Conservation (phyloP, 2,113 vertebrate genomes). For the Corapipo altera region DNA sequence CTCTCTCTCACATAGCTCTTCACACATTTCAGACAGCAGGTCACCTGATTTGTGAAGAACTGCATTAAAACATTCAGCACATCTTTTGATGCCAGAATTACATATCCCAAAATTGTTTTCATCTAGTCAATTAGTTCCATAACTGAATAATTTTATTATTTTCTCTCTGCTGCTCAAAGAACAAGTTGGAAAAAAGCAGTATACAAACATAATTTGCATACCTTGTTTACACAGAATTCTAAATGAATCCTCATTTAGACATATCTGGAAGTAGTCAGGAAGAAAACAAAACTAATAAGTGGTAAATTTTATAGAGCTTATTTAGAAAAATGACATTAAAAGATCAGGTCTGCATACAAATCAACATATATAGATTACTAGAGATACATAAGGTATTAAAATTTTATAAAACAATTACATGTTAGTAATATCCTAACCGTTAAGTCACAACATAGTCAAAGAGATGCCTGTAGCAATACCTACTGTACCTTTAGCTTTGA, state of each 20-base stretch:
- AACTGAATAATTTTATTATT: neutral
- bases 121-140: neutral
- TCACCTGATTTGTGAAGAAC: neutral
- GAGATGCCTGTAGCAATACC: neutral
- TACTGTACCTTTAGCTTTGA: neutral
- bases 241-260: neutral
- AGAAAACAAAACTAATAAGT: neutral
- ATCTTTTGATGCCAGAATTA: neutral
- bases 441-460: neutral
- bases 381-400: neutral
- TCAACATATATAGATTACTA: neutral
- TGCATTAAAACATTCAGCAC: neutral
- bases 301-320: neutral
- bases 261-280: neutral
- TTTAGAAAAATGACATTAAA: neutral
- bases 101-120: neutral
- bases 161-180: neutral
- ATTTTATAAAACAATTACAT: neutral
- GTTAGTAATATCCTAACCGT: neutral
- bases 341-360: neutral
- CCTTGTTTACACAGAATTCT: neutral
- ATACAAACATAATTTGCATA: neutral
- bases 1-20: neutral
- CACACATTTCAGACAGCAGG: neutral
- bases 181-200: accelerated